Base-by-base conservation (phyloP, 53 echinoderm and acorn worm genomes). In the Actinopyga echinites region DNA sequence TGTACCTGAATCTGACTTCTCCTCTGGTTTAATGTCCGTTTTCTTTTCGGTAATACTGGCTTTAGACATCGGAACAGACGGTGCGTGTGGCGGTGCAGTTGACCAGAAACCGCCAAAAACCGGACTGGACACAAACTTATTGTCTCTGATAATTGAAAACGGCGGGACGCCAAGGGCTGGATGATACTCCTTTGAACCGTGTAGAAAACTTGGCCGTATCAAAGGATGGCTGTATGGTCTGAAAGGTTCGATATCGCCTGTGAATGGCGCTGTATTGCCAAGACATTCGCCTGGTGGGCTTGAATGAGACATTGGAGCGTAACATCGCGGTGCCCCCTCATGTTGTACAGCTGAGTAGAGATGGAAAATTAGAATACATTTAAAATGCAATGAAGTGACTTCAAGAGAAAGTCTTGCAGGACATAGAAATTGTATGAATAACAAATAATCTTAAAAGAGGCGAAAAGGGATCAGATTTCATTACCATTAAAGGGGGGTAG, bases 311-410 rank as follows among this genome's bases (percentile, higher is more conserved):
- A 80, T 61, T 30, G 87, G 91, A 66, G 95, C 93, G 74, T 93
- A 96, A 84, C 93, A 93, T 8, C 96, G 86, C 8, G 96, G 96
- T 22, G 96, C 93, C 54, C 96, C 64, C 56, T 96, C 96, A 59
- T 96, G 96, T 67, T 96, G 96, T 6, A 96, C 96, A 60, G 96
- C 96, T 96, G 82, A 21, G 33, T 17, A 42, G 29, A 75, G 15
- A 53, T 79, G 34, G 37, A 85, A 33, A 26, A 62, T n/a, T n/a
- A n/a, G n/a, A n/a, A n/a, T n/a, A n/a, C n/a, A n/a, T n/a, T n/a
- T n/a, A n/a, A n/a, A n/a, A n/a, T n/a, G n/a, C n/a, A n/a, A n/a
- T n/a, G n/a, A n/a, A n/a, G n/a, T n/a, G n/a, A n/a, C n/a, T n/a
- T n/a, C n/a, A n/a, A n/a, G n/a, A n/a, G n/a, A n/a, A n/a, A n/a